These are phyloP conservation scores for Pollenia amentaria DNA, from an alignment of 2,888 invertebrate genomes.

Conservation along the genomic window DNA sequence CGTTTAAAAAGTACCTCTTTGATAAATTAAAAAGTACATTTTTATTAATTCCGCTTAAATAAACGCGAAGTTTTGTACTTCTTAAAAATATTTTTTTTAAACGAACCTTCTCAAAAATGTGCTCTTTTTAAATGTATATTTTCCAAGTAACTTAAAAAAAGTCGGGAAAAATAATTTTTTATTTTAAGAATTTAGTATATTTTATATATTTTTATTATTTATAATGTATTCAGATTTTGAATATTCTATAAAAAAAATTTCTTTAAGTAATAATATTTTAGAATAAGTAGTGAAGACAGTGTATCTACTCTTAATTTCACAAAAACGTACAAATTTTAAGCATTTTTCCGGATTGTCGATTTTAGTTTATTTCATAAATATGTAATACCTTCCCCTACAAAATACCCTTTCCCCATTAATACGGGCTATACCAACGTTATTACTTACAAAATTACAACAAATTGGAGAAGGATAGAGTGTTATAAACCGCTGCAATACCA, in stretches of 20 bases:
- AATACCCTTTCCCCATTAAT: not conserved
- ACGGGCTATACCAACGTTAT: conserved; percentile 43
- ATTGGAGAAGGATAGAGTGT: conserved; percentile 84
- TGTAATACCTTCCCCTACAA: conserved; percentile 6
- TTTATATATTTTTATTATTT: conserved; percentile 6
- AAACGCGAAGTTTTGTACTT: too few relatives aligned
- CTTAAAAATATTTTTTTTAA: too few relatives aligned
- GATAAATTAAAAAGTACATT: too few relatives aligned
- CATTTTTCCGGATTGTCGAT: conserved; percentile 65
- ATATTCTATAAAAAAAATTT: too few relatives aligned
- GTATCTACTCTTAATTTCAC: conserved; percentile 15
- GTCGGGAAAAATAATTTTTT: too few relatives aligned
- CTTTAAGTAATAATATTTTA: not conserved
- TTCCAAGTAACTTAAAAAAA: too few relatives aligned
- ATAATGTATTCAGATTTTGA: not conserved
- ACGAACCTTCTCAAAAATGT: too few relatives aligned
- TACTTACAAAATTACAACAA: conserved; percentile 55
- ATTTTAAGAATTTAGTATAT: not conserved
- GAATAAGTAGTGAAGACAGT: not conserved
- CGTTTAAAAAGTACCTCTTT: too few relatives aligned
- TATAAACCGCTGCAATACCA: conserved; percentile 69
- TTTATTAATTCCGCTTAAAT: too few relatives aligned
- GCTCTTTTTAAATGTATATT: too few relatives aligned
- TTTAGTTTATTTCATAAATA: conserved; percentile 62
- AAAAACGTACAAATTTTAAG: conserved; percentile 67